Evolutionary conservation across 2,797 vertebrate species (phyloP), one percentile per base, ranked within the genome.

Genomic region (Pagetopsis macropterus): DNA sequence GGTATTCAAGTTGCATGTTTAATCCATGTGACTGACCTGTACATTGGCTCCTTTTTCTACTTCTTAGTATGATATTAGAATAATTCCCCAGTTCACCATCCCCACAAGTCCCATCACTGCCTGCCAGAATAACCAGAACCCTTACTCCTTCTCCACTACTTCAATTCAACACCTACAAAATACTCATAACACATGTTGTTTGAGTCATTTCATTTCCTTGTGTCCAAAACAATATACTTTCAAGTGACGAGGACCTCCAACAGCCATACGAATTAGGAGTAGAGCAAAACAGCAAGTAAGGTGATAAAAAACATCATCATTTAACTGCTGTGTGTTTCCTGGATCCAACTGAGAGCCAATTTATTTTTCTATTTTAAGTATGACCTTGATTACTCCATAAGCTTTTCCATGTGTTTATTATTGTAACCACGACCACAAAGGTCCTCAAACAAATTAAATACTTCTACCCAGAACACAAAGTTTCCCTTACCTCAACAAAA

Each of bases 1-100:
- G 19, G 46, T 69, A 33, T 77, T 75, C 64, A 33, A n/a, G 59
- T 65, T 54, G 45, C 48, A 51, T 75, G 61, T 81, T 79, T 73
- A 65, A 65, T 59, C 63, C 68, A 52, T 60, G 21, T 41, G 50
- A 55, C 23, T 52, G 52, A 71, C 51, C 70, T 49, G 2, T 17
- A 33, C 23, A 21, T n/a, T 62, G 9, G 41, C 23, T 37, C 15
- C 17, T 61, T 63, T 59, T 50, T 12, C 4, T 5, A 27, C 17
- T 61, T 16, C 27, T 49, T 59, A 11, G 5, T 21, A 33, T 56
- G 23, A 45, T 37, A 19, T 48, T 15, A 52, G 15, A 50, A 50
- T 45, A 27, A 58, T 54, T 45, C 15, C 9, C 40, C 1, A 8
- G 9, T 51, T 12, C 33, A 37, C 6, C 33, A 37, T 17, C 16